These are phyloP conservation scores for Etheostoma cragini DNA, from an alignment of 2,113 vertebrate genomes.

Conservation along the genomic window DNA sequence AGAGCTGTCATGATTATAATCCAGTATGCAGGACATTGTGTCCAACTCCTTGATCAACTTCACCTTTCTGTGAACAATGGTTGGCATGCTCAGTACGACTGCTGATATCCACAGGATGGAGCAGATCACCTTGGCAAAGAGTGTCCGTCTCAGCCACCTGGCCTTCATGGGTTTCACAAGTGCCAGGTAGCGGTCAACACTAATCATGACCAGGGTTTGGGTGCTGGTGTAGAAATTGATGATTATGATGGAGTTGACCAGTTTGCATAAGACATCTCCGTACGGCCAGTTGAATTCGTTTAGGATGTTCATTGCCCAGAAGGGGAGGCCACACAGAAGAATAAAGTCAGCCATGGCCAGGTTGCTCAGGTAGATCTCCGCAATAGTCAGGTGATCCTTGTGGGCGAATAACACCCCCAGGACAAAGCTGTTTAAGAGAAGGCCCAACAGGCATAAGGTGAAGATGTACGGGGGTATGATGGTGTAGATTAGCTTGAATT, in stretches of 20 bases:
- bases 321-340: conserved; percentile 87
- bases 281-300: conserved; percentile 89
- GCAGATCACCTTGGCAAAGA: conserved; percentile 87
- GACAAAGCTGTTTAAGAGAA: conserved; percentile 90
- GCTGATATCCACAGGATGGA: conserved; percentile 87
- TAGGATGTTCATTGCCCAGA: conserved; percentile 91
- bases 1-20: conserved; percentile 59
- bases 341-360: conserved; percentile 89
- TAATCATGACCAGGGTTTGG: conserved; percentile 91
- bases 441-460: conserved; percentile 83
- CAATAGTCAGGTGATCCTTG: conserved; percentile 86
- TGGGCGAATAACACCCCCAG: conserved; percentile 87
- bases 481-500: conserved; percentile 74
- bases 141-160: conserved; percentile 82
- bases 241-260: conserved; percentile 81
- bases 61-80: conserved; percentile 81
- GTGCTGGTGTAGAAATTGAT: conserved; percentile 92
- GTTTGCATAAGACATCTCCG: conserved; percentile 87
- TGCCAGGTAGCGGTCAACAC: conserved; percentile 93
- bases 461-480: conserved; percentile 89
- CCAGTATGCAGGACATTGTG: conserved; percentile 76
- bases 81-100: conserved; percentile 82
- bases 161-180: conserved; percentile 91
- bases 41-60: conserved; percentile 34
- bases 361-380: conserved; percentile 94